Percentiles rank a stretch among this genome's conserved stretches.
phyloP scores from a whole-genome alignment of 1,140 invertebrate genomes.

The Galendromus occidentalis region DNA sequence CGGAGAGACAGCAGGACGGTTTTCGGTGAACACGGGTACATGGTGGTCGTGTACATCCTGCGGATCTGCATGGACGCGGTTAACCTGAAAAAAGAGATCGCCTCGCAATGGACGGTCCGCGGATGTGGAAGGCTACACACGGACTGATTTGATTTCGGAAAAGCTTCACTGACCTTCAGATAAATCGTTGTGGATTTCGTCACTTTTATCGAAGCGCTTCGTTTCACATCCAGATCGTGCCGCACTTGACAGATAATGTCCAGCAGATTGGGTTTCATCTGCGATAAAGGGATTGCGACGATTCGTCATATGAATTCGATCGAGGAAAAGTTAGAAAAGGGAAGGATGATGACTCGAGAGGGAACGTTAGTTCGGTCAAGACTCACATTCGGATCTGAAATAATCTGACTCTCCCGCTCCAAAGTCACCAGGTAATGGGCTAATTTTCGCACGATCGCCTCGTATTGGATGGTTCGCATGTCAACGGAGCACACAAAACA shows the following conservation, averaged over 20 bases:
- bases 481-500: conserved; percentile 81
- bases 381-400: conserved; percentile 2
- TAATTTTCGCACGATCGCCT: conserved; percentile 74
- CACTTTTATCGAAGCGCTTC: conserved; percentile 43
- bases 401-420: conserved; percentile 24
- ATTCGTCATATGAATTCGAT: no score
- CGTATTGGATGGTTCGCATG: conserved; percentile 71
- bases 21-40: conserved; percentile 53
- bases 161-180: background rate
- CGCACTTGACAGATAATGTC: conserved; percentile 53
- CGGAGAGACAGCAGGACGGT: conserved; percentile 36
- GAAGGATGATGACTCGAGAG: conserved; percentile 22
- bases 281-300: no score
- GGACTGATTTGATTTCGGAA: background rate
- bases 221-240: conserved; percentile 48
- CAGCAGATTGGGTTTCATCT: conserved; percentile 36
- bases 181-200: conserved; percentile 20
- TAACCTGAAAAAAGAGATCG: conserved; percentile 26
- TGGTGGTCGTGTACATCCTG: conserved; percentile 64
- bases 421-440: conserved; percentile 60
- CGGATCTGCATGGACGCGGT: conserved; percentile 34
- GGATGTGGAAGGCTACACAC: background rate
- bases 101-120: conserved; percentile 22
- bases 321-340: no score
- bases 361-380: no score